Base-by-base conservation (phyloP, 2,113 vertebrate genomes). In the Aegithalos caudatus region DNA sequence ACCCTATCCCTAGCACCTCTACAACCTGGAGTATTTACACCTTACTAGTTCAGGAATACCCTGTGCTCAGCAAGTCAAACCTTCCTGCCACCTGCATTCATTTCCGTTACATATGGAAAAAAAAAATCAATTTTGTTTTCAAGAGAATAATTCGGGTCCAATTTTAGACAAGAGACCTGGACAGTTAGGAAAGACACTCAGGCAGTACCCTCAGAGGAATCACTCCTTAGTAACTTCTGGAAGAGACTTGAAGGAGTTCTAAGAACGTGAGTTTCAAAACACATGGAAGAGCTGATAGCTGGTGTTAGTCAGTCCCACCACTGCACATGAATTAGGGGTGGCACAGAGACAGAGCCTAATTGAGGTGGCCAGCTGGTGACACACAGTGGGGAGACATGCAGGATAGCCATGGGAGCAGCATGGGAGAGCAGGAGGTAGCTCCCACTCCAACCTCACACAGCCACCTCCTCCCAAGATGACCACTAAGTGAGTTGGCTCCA, bases 281-380 rank as follows among this genome's bases (percentile, higher is more conserved):
- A n/a, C 0, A 0, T 24, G 4, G 17, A 80, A 37, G 9, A 83
- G 11, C 8, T 3, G 1, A 47, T 0, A 70, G n/a, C 15, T 35
- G 18, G 31, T 11, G 6, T 61, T 38, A 27, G 21, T n/a, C 20
- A 56, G 51, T 16, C 20, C 6, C 33, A 47, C 13, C 38, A 33
- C 10, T 14, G 23, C 35, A 77, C 21, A 77, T 4, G 20, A 54
- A 0, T 3, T 21, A 71, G 25, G 27, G 25, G 8, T 23, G 8
- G 21, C 14, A 73, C 17, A 88, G 35, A 38, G 47, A 66, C 14
- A 5, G 37, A 64, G 57, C 28, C 53, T 72, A 28, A 14, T 7
- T 7, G 7, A 19, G 11, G 20, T 23, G 23, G 54, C 29, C 67
- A 67, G 53, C 24, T 80, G 48, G 33, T 67, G n/a, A 71, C 71